Percentiles rank a stretch among this genome's conserved stretches.
These are phyloP conservation scores for Sarcophaga rosellei DNA, from an alignment of 2,888 invertebrate genomes.

Conservation along the genomic window DNA sequence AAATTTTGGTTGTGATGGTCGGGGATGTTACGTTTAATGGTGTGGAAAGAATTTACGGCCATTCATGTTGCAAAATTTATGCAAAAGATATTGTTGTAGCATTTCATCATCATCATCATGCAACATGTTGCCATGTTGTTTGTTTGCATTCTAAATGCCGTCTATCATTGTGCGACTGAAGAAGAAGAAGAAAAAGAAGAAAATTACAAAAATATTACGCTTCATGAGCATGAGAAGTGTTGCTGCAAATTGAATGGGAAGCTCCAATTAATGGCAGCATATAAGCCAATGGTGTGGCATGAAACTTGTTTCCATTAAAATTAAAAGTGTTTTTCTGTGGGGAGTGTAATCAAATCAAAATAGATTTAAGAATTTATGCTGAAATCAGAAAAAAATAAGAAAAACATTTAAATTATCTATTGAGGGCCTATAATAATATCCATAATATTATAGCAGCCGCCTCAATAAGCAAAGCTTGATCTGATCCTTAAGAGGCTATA, in stretches of 20 bases:
- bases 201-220: constrained; percentile 49
- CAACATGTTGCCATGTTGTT: constrained; percentile 15
- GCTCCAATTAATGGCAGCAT: constrained; percentile 3
- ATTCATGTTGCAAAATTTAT: constrained; percentile 41
- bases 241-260: constrained; percentile 57
- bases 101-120: neutral
- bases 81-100: constrained; percentile 9
- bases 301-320: neutral
- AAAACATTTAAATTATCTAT: too few species aligned
- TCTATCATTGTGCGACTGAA: neutral
- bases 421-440: too few species aligned
- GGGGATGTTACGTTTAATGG: constrained; percentile 40
- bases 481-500: too few species aligned
- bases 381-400: too few species aligned
- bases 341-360: too few species aligned
- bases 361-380: too few species aligned
- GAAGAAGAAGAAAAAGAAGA: neutral
- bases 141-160: neutral
- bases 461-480: too few species aligned
- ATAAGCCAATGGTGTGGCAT: neutral
- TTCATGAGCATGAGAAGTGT: constrained; percentile 56
- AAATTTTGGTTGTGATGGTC: constrained; percentile 17
- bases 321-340: neutral
- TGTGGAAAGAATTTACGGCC: constrained; percentile 49
- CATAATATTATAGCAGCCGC: too few species aligned